Percentiles rank a stretch among this genome's conserved stretches.
These are phyloP conservation scores for Desmophyllum pertusum DNA, from an alignment of 92 coral and sea anemone genomes.

Conservation along the genomic window DNA sequence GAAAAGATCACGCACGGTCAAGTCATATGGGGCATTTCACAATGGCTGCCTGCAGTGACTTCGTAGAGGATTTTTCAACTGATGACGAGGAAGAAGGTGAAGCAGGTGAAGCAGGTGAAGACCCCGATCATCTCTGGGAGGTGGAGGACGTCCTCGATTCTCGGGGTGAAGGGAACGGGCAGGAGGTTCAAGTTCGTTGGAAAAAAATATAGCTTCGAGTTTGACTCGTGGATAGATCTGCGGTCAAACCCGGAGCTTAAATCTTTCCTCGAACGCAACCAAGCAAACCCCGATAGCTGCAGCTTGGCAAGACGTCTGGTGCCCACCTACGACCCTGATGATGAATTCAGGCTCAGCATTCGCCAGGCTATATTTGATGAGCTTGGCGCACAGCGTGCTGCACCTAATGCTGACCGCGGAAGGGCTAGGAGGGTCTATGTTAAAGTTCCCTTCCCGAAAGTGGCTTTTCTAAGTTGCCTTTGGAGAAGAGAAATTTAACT, in stretches of 20 bases:
- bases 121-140: conserved; percentile 10
- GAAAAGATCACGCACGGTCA: too few relatives aligned
- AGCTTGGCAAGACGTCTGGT: conserved; percentile 7
- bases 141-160: conserved; percentile 1
- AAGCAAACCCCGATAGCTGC: conserved; percentile 54
- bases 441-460: too few relatives aligned
- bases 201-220: conserved; percentile 8
- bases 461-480: too few relatives aligned
- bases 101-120: too few relatives aligned
- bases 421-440: conserved; percentile 25
- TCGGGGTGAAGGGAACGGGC: not conserved
- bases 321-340: conserved; percentile 26
- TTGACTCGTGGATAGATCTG: conserved; percentile 46
- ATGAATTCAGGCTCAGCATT: too few relatives aligned
- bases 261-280: conserved; percentile 37
- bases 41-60: not conserved
- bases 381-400: conserved; percentile 33
- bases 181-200: conserved; percentile 26
- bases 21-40: too few relatives aligned
- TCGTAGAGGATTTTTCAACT: conserved; percentile 3
- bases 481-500: too few relatives aligned
- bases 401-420: conserved; percentile 37
- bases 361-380: too few relatives aligned
- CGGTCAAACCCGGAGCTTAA: conserved; percentile 25
- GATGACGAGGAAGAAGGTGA: not conserved